Evolutionary conservation across 1,140 invertebrate species (phyloP).

Genomic region (Trichonephila clavata): DNA sequence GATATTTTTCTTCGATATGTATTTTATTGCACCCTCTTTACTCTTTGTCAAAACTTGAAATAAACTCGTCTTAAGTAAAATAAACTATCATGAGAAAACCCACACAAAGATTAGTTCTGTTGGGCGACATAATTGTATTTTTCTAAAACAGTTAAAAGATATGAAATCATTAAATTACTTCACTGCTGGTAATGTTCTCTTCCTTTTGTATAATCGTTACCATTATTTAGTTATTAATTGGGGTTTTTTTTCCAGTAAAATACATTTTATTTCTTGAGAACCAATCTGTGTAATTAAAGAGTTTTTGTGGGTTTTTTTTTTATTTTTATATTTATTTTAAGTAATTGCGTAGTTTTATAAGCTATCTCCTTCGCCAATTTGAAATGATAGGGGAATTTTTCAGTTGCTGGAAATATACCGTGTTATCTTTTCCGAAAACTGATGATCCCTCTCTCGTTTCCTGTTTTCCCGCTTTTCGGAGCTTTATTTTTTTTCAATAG

Average conservation of each 20-base stretch:
- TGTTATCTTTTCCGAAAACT: background rate
- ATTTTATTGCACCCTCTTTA: no score
- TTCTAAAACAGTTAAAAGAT: no score
- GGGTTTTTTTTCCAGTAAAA: background rate
- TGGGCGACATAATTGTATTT: no score
- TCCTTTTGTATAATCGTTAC: background rate
- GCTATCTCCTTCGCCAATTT: background rate
- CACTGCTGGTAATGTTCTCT: background rate
- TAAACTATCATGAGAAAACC: no score
- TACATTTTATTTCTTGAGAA: background rate
- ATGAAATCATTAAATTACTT: no score
- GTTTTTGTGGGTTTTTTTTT: background rate
- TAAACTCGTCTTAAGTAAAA: no score
- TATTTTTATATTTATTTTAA: background rate
- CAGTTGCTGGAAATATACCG: background rate
- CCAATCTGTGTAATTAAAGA: background rate
- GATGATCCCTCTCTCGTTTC: background rate
- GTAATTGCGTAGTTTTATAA: background rate
- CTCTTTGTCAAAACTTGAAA: no score
- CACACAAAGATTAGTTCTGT: no score
- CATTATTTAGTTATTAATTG: background rate
- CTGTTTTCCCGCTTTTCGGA: background rate
- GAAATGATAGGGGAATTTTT: background rate
- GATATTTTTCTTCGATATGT: no score
- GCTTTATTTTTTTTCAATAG: background rate